Percentiles rank a stretch among this genome's conserved stretches.
These are phyloP conservation scores for Montifringilla adamsi DNA, from an alignment of 2,113 vertebrate genomes.

Conservation along the genomic window DNA sequence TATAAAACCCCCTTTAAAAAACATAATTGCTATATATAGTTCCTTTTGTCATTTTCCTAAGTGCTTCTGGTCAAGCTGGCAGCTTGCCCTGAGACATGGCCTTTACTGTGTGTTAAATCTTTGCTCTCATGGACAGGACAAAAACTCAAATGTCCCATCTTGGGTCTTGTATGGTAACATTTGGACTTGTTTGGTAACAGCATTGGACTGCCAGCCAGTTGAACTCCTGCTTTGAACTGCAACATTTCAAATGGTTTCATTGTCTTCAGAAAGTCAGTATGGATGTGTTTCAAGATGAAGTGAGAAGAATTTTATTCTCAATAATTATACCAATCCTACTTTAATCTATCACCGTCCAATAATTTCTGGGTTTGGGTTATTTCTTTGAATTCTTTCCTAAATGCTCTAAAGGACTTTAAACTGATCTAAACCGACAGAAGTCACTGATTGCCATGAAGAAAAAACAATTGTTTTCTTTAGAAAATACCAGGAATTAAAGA, in stretches of 20 bases:
- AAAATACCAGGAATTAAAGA: not conserved
- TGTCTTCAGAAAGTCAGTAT: not conserved
- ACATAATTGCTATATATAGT: not conserved
- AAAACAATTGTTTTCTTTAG: not conserved
- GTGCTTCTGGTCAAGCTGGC: not conserved
- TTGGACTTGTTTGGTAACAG: not conserved
- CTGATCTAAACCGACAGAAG: not conserved
- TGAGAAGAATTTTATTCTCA: not conserved
- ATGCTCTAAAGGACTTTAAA: not conserved
- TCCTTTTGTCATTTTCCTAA: not conserved
- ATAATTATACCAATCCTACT: not conserved
- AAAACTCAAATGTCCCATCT: accelerated
- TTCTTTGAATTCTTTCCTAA: not conserved
- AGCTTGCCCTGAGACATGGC: not conserved
- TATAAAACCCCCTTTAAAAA: not conserved
- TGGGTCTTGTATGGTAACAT: not conserved
- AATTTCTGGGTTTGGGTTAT: not conserved
- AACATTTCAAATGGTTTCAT: not conserved
- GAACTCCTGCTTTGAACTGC: not conserved
- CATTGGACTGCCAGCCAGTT: not conserved
- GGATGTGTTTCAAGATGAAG: not conserved
- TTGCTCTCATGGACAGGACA: not conserved
- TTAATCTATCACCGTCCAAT: not conserved
- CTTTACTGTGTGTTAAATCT: not conserved
- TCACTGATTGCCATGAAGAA: not conserved